A percentile compares a stretch with the other conserved stretches of the same genome.
phyloP scores from a whole-genome alignment of 2,888 invertebrate genomes.

The Trichogramma evanescens region DNA sequence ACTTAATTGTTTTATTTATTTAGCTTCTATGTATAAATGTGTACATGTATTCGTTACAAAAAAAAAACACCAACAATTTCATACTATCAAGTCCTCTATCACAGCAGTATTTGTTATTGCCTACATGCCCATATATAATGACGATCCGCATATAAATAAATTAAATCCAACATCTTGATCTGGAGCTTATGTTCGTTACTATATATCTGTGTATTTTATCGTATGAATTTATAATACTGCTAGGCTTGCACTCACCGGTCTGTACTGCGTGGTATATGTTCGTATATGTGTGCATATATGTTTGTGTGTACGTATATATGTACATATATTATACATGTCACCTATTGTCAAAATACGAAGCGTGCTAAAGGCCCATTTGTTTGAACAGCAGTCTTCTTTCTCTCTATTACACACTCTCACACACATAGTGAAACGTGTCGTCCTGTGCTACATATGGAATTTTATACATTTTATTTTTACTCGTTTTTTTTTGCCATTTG shows the following conservation, averaged over 20 bases:
- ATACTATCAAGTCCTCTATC: conserved; percentile 20
- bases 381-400: conserved; percentile 18
- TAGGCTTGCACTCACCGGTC: conserved; percentile 39
- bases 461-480: conserved; percentile 8
- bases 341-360: conserved; percentile 23
- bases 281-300: conserved; percentile 4
- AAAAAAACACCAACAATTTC: too few relatives aligned
- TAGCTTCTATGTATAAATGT: too few relatives aligned
- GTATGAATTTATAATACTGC: conserved; percentile 44
- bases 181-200: conserved; percentile 25
- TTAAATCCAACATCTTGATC: conserved; percentile 12
- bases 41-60: too few relatives aligned
- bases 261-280: too few relatives aligned
- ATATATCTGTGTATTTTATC: conserved; percentile 10
- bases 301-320: conserved; percentile 20
- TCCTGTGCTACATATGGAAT: conserved; percentile 15
- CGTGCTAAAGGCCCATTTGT: conserved; percentile 24
- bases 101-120: conserved; percentile 26
- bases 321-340: conserved; percentile 23
- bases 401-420: too few relatives aligned
- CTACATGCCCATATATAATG: conserved; percentile 21
- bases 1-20: conserved; percentile 30
- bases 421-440: conserved; percentile 13
- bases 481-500: not conserved
- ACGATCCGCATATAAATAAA: conserved; percentile 19